Base-by-base conservation (phyloP, 92 coral and sea anemone species). In the Epizoanthus ramosus region DNA sequence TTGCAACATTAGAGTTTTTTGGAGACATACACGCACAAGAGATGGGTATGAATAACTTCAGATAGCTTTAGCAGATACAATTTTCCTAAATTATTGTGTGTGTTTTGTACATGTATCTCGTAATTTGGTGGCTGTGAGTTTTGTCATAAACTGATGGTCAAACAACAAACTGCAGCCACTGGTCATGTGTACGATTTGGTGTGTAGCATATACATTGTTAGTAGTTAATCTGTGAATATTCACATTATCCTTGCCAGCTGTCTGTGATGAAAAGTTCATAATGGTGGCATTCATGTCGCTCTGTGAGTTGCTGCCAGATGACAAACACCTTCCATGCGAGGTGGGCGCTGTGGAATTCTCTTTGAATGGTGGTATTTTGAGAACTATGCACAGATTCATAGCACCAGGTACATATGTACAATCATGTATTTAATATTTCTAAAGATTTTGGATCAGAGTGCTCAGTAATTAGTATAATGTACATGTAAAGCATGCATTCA, bases 211-310 rank as follows among this genome's bases (percentile, higher is more conserved):
- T 28, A n/a, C n/a, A n/a, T n/a, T n/a, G n/a, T n/a, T n/a, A n/a
- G n/a, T n/a, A 28, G 68, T 12, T 15, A 18, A 53, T 13, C 13
- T 45, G 8, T 58, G 43, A 37, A 37, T 37, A 37, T 37, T 37
- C 6, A 37, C 6, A 37, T 37, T 6, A 37, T 37, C 39, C 82
- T 75, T 60, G 67, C 7, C 74, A 95, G 99, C 94, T 92, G 92
- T 90, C 2, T 94, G 96, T 85, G 91, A 94, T 86, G 99, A 96
- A 45, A 85, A 69, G 73, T 96, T 96, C 84, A 88, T 89, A 75
- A 86, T 96, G 92, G 84, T 96, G 85, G 97, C 90, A 0, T 94
- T 96, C 73, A 96, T 96, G 99, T 91, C 98, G 4, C 72, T 88
- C 3, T 94, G 91, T 63, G 87, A 90, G 21, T 69, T 77, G 31